These are phyloP conservation scores for Leptodirus hochenwartii DNA, from an alignment of 2,888 invertebrate species.

Conservation along the genomic window DNA sequence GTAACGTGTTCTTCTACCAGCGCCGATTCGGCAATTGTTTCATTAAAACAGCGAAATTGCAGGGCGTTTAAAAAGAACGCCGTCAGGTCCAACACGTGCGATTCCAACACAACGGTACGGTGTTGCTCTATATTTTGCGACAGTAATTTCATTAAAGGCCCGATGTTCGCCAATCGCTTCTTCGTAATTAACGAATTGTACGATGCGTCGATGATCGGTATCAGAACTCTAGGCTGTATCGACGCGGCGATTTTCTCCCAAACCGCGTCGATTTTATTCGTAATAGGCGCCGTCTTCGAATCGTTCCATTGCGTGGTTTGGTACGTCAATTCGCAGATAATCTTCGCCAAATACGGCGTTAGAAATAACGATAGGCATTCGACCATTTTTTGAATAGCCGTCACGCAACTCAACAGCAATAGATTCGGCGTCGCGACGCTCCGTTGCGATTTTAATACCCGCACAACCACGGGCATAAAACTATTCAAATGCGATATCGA, in stretches of 20 bases:
- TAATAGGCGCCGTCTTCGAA: conserved; percentile 33
- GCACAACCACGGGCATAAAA: conserved; percentile 60
- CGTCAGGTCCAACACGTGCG: conserved; percentile 48
- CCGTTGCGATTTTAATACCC: conserved; percentile 41
- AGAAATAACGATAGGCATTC: conserved; percentile 68
- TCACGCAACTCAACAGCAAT: conserved; percentile 52
- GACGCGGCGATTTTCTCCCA: conserved; percentile 47
- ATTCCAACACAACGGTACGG: conserved; percentile 35
- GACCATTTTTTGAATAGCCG: conserved; percentile 64
- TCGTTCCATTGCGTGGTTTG: conserved; percentile 33
- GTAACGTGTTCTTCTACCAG: conserved; percentile 56
- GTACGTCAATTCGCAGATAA: conserved; percentile 44
- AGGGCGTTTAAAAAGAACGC: conserved; percentile 56
- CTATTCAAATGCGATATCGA: conserved; percentile 55
- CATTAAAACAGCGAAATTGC: conserved; percentile 41
- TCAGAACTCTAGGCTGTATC: conserved; percentile 54
- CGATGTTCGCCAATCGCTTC: conserved; percentile 32
- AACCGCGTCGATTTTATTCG: conserved; percentile 38
- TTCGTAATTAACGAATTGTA: conserved; percentile 42
- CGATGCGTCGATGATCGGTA: conserved; percentile 52
- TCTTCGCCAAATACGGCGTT: conserved; percentile 64
- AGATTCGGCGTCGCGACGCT: conserved; percentile 38
- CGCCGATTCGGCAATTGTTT: conserved; percentile 27
- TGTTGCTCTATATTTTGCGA: conserved; percentile 34
- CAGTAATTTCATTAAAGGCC: conserved; percentile 56